These are phyloP conservation scores for Rhizomys pruinosus DNA, from an alignment of 2,113 vertebrate genomes.

Conservation along the genomic window DNA sequence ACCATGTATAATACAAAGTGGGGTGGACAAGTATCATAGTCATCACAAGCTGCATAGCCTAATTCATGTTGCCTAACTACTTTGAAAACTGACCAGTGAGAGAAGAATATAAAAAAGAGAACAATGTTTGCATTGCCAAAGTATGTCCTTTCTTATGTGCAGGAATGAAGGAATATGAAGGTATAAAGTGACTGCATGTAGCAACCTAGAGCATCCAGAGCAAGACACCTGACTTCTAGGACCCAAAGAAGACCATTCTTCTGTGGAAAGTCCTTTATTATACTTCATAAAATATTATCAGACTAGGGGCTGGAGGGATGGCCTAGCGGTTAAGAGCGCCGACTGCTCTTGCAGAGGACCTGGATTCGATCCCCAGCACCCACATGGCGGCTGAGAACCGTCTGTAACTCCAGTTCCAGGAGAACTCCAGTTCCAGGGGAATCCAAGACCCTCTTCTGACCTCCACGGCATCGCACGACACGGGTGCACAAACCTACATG, in stretches of 20 bases:
- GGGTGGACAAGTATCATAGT: neutral
- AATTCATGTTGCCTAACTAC: neutral
- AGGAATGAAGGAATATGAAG: neutral
- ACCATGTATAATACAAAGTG: neutral
- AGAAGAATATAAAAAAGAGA: neutral
- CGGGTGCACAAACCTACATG: too few relatives aligned
- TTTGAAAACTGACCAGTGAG: neutral
- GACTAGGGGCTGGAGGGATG: neutral
- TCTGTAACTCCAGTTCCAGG: too few relatives aligned
- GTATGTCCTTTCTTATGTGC: neutral
- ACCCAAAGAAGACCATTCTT: neutral
- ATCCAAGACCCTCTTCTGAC: too few relatives aligned
- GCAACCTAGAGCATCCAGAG: neutral
- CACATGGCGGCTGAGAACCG: too few relatives aligned
- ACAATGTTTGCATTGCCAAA: neutral
- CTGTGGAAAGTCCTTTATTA: neutral
- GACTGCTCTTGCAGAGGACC: too few relatives aligned
- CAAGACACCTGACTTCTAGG: neutral
- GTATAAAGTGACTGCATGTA: neutral
- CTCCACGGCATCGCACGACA: too few relatives aligned
- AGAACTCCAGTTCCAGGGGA: too few relatives aligned
- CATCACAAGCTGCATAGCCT: neutral
- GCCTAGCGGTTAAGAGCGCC: too few relatives aligned
- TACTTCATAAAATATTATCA: neutral
- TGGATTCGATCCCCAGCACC: too few relatives aligned